Evolutionary conservation across 2,888 invertebrate genomes (phyloP).

Genomic region (Agrochola macilenta): DNA sequence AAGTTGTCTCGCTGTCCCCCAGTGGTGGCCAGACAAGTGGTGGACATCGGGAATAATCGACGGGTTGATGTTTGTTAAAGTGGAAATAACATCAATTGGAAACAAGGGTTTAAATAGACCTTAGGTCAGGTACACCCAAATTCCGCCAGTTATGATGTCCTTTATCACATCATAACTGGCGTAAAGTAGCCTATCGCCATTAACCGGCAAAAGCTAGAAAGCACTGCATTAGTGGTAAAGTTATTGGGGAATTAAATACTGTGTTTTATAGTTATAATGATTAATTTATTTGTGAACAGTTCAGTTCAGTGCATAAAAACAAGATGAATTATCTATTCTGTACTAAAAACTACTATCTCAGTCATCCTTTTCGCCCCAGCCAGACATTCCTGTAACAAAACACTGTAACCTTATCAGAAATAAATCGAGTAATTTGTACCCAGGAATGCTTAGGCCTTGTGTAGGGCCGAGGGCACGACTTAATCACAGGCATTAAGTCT

Average conservation of each 20-base stretch:
- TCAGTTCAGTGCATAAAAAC: not conserved
- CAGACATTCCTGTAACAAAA: conserved; percentile 23
- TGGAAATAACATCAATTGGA: too few species aligned
- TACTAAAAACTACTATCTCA: conserved; percentile 9
- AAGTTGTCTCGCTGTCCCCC: too few species aligned
- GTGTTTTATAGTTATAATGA: not conserved
- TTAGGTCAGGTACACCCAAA: not conserved
- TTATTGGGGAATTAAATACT: not conserved
- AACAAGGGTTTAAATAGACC: too few species aligned
- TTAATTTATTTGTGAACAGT: not conserved
- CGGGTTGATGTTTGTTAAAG: too few species aligned
- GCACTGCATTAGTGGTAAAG: not conserved
- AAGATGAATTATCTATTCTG: not conserved
- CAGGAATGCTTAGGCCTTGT: conserved; percentile 33
- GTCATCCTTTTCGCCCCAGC: not conserved
- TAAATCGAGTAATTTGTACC: conserved; percentile 52
- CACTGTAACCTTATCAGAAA: conserved; percentile 37
- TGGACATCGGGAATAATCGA: too few species aligned
- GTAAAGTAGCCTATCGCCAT: not conserved
- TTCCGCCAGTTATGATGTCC: not conserved
- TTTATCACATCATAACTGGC: not conserved
- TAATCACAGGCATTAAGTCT: conserved; percentile 49
- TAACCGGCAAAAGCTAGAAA: not conserved
- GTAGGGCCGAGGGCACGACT: conserved; percentile 40
- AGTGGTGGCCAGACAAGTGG: too few species aligned